Evolutionary conservation across 1,140 invertebrate species (phyloP).

Genomic region (Linepithema humile): DNA sequence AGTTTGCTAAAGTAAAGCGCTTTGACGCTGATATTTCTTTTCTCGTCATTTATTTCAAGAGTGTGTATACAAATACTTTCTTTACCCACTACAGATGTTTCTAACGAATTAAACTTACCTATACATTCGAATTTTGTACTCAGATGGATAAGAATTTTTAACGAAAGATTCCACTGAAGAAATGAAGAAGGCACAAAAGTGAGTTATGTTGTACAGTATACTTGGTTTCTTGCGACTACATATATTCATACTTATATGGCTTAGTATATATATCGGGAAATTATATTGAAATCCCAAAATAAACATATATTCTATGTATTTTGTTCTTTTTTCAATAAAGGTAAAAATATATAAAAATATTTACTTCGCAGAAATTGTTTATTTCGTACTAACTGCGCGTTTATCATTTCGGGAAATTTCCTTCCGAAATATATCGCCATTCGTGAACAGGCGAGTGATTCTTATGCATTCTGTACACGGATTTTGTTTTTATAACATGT

Average conservation of each 20-base stretch:
- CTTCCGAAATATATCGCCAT: not conserved
- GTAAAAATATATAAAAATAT: conserved; percentile 60
- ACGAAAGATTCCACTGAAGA: conserved; percentile 42
- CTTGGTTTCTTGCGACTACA: conserved; percentile 48
- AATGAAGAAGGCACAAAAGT: conserved; percentile 39
- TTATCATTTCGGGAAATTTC: not conserved
- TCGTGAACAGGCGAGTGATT: not conserved
- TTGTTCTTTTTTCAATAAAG: conserved; percentile 72
- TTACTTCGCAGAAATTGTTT: conserved; percentile 4
- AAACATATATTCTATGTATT: conserved; percentile 71
- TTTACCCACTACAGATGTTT: conserved; percentile 13
- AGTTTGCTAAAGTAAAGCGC: not conserved
- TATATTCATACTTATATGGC: conserved; percentile 28
- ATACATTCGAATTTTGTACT: not conserved
- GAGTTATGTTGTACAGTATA: conserved; percentile 66
- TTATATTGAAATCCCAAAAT: conserved; percentile 56
- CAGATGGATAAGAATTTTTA: not conserved
- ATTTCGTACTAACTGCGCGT: conserved; percentile 3
- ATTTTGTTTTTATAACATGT: conserved; percentile 10
- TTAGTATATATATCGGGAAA: conserved; percentile 42
- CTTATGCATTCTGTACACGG: not conserved
- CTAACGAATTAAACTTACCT: not conserved
- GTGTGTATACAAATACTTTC: conserved; percentile 17
- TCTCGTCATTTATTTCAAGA: not conserved
- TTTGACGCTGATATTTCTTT: not conserved